Percentiles rank a stretch among this genome's conserved stretches.
These are phyloP conservation scores for Drosophila bipectinata DNA, from an alignment of 1,140 invertebrate species.

Conservation along the genomic window DNA sequence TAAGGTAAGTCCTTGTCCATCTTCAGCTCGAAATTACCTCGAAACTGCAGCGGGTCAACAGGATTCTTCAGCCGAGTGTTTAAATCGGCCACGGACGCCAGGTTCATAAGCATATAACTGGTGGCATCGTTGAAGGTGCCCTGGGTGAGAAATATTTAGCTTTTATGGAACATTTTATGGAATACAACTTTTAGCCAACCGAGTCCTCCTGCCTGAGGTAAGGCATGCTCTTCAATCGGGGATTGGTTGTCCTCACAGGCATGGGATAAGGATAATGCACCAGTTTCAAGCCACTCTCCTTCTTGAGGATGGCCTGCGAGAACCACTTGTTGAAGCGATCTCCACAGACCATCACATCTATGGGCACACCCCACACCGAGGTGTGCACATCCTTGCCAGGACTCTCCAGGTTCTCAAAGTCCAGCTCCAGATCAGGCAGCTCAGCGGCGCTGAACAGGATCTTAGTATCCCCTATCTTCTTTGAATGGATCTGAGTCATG, in stretches of 20 bases:
- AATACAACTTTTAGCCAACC: constrained; percentile 33
- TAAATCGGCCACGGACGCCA: constrained; percentile 84
- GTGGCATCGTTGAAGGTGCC: constrained; percentile 84
- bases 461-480: constrained; percentile 66
- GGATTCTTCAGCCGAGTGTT: constrained; percentile 78
- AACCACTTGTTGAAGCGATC: constrained; percentile 87
- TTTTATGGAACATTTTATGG: neutral
- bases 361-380: constrained; percentile 84
- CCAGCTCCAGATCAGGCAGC: constrained; percentile 85
- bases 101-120: constrained; percentile 84
- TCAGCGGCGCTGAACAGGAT: constrained; percentile 83
- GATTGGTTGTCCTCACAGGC: constrained; percentile 59
- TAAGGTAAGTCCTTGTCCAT: constrained; percentile 81
- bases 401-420: constrained; percentile 67
- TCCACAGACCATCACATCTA: constrained; percentile 86
- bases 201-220: constrained; percentile 65
- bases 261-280: constrained; percentile 86
- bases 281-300: constrained; percentile 85
- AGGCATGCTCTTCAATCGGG: constrained; percentile 58
- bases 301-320: constrained; percentile 85
- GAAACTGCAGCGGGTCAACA: constrained; percentile 85
- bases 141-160: constrained; percentile 54
- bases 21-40: constrained; percentile 85
- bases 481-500: constrained; percentile 85
- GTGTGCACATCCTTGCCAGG: constrained; percentile 81